Percentiles rank a stretch among this genome's conserved stretches.
phyloP scores from a whole-genome alignment of 2,797 vertebrate species.

The Malurus leucopterus region DNA sequence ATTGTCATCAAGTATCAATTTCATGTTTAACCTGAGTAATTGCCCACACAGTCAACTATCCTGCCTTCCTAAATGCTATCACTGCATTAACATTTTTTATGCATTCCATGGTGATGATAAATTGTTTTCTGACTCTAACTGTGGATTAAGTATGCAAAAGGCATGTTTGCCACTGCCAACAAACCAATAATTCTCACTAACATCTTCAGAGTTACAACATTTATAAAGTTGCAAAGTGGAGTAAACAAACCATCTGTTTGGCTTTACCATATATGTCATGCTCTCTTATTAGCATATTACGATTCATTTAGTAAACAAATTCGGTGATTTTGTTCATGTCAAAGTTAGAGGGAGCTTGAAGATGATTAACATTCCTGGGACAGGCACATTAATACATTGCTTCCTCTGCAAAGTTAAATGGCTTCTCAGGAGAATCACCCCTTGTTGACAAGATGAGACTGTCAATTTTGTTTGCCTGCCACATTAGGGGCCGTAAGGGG shows the following conservation, averaged over 20 bases:
- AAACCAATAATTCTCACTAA: constrained; percentile 76
- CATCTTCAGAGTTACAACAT: constrained; percentile 77
- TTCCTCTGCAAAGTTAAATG: constrained; percentile 91
- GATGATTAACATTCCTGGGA: constrained; percentile 94
- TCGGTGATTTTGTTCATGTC: constrained; percentile 86
- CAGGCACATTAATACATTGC: constrained; percentile 83
- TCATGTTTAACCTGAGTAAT: constrained; percentile 28
- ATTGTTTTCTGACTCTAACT: constrained; percentile 65
- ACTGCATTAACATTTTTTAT: constrained; percentile 58
- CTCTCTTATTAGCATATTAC: constrained; percentile 85
- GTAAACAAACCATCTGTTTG: constrained; percentile 87
- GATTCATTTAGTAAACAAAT: constrained; percentile 87
- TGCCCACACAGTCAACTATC: background rate
- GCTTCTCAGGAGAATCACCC: constrained; percentile 86
- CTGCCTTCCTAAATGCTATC: constrained; percentile 53
- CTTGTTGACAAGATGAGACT: constrained; percentile 94
- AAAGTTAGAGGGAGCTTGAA: constrained; percentile 82
- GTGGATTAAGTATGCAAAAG: constrained; percentile 75
- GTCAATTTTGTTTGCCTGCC: constrained; percentile 96
- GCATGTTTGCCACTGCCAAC: constrained; percentile 67
- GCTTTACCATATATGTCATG: constrained; percentile 84
- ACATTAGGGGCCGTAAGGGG: constrained; percentile 88
- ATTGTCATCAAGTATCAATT: background rate
- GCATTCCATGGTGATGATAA: constrained; percentile 65
- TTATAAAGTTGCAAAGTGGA: constrained; percentile 80